Evolutionary conservation across 2,888 invertebrate genomes (phyloP), one percentile per base, ranked within the genome.

Genomic region (Campoplex capitator): DNA sequence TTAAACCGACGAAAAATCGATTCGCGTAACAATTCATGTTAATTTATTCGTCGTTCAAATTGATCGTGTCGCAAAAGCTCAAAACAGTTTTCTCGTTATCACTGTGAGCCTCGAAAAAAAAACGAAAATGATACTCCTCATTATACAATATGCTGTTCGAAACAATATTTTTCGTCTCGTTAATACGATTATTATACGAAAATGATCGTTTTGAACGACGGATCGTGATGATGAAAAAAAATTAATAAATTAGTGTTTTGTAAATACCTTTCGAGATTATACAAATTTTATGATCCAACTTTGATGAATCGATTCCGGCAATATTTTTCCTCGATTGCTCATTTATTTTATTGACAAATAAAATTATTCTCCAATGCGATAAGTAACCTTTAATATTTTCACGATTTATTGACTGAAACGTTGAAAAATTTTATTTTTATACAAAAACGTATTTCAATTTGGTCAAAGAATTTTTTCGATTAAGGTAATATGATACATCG

Each of bases 161-260:
- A 3, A 32, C 9, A 62, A 32, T 62, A 11, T 62, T 32, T 32
- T 11, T 16, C 16, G 38, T 51, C 42, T 51, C 62, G 35, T 48
- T 77, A 51, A 77, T 77, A 67, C 65, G 77, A 51, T 77, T 77
- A 77, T 77, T 67, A 77, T 77, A n/a, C 77, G 32, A 67, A 67
- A 67, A 28, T 48, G 18, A 51, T 77, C 45, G 23, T 35, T 56
- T 7, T 42, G 23, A n/a, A 56, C 23, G 67, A 67, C 6, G 13
- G 51, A 65, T 38, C 67, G 51, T 67, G 67, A 77, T 35, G 13
- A n/a, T 16, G 58, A 35, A 32, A 67, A 67, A n/a, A 35, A 51
- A 23, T 23, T 23, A 77, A 77, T 56, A 48, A 65, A 77, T 32
- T n/a, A 65, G 48, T 32, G 42, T n/a, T 32, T 13, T 32, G 70